Conservation (phyloP, 2,888 invertebrate genomes). For the Xestia ashworthii region DNA sequence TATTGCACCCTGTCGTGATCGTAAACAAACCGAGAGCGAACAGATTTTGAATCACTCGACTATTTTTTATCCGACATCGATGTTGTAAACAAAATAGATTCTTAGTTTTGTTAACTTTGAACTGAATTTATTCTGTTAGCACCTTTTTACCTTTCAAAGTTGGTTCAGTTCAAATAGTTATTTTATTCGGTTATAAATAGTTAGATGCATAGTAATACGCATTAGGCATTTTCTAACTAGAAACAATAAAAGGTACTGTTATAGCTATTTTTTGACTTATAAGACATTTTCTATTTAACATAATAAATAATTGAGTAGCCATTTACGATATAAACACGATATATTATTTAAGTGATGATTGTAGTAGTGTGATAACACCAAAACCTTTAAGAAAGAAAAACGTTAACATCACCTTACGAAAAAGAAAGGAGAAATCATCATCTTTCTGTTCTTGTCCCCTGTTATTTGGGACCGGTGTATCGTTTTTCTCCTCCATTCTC, state of each 20-base stretch:
- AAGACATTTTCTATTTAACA: not conserved
- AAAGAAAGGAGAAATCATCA: too few relatives aligned
- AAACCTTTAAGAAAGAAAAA: not conserved
- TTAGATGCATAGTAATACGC: too few relatives aligned
- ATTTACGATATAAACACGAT: not conserved
- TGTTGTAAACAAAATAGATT: constrained; percentile 34
- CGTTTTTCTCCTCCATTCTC: too few relatives aligned
- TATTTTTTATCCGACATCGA: constrained; percentile 40
- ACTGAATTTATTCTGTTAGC: not conserved
- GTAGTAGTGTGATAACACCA: not conserved
- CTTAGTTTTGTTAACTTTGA: constrained; percentile 17
- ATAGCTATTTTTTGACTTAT: not conserved
- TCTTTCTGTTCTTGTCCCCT: not conserved
- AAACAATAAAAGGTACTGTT: not conserved
- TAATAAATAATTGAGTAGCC: not conserved
- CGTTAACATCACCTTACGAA: not conserved
- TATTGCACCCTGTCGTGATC: constrained; percentile 25
- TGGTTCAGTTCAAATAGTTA: not conserved
- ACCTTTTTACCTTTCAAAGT: not conserved
- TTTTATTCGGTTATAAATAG: not conserved
- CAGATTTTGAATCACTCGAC: constrained; percentile 50
- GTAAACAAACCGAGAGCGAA: constrained; percentile 39
- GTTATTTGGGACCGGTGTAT: too few relatives aligned
- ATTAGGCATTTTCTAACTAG: not conserved
- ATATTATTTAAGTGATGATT: not conserved